Conservation (phyloP, 2,113 vertebrate species). For the Astur gentilis region DNA sequence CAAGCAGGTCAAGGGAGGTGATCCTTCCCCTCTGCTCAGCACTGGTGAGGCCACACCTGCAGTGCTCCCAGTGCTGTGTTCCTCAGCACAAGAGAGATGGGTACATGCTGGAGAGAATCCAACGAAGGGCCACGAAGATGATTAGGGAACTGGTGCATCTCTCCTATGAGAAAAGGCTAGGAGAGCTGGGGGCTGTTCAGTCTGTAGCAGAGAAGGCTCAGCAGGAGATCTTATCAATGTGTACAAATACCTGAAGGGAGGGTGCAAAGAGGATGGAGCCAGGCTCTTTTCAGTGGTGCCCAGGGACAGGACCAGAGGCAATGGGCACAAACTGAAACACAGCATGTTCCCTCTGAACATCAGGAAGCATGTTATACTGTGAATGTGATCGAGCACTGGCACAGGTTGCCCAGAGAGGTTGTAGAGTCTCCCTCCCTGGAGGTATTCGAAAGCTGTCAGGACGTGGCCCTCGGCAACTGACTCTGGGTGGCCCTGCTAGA, state of each 20-base stretch:
- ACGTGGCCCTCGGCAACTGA: not conserved
- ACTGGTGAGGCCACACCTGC: not conserved
- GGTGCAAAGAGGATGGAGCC: not conserved
- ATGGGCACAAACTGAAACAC: not conserved
- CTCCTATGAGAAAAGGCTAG: not conserved
- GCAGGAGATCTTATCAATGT: not conserved
- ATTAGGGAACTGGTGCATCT: not conserved
- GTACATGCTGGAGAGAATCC: not conserved
- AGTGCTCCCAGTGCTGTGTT: not conserved
- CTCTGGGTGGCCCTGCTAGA: not conserved
- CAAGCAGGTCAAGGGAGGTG: not conserved
- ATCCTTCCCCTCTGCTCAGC: not conserved
- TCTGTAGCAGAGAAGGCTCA: not conserved
- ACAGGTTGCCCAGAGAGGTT: not conserved
- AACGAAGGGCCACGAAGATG: not conserved
- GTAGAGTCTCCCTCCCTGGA: not conserved
- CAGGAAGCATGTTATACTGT: not conserved
- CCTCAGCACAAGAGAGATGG: not conserved
- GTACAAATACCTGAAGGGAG: not conserved
- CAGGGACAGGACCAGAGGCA: not conserved
- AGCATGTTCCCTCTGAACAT: not conserved
- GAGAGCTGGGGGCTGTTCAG: not conserved
- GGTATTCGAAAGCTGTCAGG: not conserved
- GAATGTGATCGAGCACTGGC: not conserved
- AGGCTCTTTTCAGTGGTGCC: not conserved